These are phyloP conservation scores for Pandemis heparana DNA, from an alignment of 2,888 invertebrate species.

Conservation along the genomic window DNA sequence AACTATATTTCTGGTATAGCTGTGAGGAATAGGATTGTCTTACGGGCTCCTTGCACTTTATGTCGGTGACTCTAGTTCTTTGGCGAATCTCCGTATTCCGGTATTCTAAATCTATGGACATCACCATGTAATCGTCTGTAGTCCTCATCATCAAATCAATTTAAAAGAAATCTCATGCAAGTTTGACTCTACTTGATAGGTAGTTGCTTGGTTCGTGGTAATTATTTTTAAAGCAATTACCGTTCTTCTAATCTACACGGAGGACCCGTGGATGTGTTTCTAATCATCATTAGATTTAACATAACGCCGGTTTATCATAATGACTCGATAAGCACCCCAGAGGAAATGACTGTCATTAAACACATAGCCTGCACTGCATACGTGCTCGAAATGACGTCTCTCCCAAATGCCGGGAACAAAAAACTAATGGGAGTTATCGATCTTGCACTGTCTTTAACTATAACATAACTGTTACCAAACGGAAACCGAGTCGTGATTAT, in stretches of 20 bases:
- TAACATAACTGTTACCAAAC: slow-evolving; percentile 64
- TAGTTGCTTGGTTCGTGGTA: not conserved
- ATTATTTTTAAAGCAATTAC: not conserved
- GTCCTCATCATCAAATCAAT: no score
- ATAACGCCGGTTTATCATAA: slow-evolving; percentile 50
- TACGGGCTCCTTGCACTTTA: no score
- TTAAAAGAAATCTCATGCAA: no score
- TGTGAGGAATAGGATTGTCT: no score
- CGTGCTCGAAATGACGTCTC: slow-evolving; percentile 58
- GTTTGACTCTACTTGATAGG: not conserved
- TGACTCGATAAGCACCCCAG: slow-evolving; percentile 42
- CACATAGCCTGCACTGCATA: slow-evolving; percentile 47
- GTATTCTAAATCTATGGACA: no score
- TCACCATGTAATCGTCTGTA: no score
- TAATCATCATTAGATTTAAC: slow-evolving; percentile 47
- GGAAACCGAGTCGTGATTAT: slow-evolving; percentile 71
- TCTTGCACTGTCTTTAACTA: slow-evolving; percentile 54
- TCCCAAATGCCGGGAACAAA: slow-evolving; percentile 55
- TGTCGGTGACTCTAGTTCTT: no score
- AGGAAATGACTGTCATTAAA: slow-evolving; percentile 65
- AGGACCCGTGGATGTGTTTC: slow-evolving; percentile 21
- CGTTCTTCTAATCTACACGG: not conserved
- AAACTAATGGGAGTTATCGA: slow-evolving; percentile 66
- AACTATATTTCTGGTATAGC: no score
- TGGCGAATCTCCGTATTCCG: no score